Evolutionary conservation across 2,888 invertebrate species (phyloP).

Genomic region (Geotrupes spiniger): DNA sequence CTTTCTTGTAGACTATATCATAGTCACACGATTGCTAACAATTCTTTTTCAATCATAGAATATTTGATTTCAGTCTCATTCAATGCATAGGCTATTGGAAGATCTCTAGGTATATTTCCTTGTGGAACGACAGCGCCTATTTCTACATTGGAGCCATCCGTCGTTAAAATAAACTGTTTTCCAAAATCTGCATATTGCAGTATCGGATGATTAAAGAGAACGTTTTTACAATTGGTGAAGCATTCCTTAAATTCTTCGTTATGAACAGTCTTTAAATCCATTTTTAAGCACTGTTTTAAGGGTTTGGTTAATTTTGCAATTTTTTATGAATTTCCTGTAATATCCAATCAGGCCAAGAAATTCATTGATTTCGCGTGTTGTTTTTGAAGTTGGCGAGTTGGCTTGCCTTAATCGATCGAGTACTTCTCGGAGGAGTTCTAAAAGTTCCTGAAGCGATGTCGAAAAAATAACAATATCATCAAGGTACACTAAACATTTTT

Average conservation of each 20-base stretch:
- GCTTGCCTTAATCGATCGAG: not conserved
- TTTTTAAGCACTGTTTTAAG: slow-evolving; percentile 21
- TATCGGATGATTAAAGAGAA: slow-evolving; percentile 18
- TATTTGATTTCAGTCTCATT: slow-evolving; percentile 25
- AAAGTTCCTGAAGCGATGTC: not conserved
- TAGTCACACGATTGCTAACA: slow-evolving; percentile 30
- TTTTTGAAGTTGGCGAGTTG: not conserved
- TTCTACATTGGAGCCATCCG: slow-evolving; percentile 30
- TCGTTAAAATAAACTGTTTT: slow-evolving; percentile 26
- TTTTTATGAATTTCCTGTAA: slow-evolving; percentile 18
- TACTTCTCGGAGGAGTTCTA: too few species aligned
- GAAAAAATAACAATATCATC: not conserved
- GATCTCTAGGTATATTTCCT: slow-evolving; percentile 19
- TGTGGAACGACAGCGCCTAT: slow-evolving; percentile 30
- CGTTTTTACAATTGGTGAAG: slow-evolving; percentile 17
- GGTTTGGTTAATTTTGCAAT: slow-evolving; percentile 22
- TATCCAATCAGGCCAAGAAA: slow-evolving; percentile 13
- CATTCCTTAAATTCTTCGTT: slow-evolving; percentile 9
- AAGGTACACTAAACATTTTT: not conserved
- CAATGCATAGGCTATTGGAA: slow-evolving; percentile 29
- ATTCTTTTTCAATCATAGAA: slow-evolving; percentile 30
- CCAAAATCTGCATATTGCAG: slow-evolving; percentile 28
- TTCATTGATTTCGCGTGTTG: slow-evolving; percentile 7
- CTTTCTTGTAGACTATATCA: too few species aligned
- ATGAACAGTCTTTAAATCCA: slow-evolving; percentile 9